These are phyloP conservation scores for Baryphthengus martii DNA, from an alignment of 2,113 vertebrate genomes.

Conservation along the genomic window DNA sequence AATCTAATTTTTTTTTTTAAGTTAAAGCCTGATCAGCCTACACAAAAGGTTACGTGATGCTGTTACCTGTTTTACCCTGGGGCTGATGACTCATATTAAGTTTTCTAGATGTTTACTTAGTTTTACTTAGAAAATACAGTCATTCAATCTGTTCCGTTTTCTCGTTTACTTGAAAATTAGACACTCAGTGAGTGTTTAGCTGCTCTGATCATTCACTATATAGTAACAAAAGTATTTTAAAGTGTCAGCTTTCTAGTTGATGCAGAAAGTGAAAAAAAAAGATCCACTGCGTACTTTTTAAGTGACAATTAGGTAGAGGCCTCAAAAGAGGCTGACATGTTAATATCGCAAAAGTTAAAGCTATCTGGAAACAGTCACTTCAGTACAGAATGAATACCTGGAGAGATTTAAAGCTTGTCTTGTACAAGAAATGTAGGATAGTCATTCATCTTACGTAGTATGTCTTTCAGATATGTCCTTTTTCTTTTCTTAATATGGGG, in stretches of 20 bases:
- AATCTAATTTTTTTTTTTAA: background rate
- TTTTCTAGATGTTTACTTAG: constrained; percentile 18
- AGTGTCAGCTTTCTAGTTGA: background rate
- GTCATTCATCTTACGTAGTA: background rate
- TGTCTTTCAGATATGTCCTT: background rate
- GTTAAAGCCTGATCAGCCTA: background rate
- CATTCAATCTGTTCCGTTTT: background rate
- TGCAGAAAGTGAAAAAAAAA: background rate
- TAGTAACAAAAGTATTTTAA: background rate
- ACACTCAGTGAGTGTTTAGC: background rate
- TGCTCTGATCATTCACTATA: background rate
- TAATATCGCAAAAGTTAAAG: background rate
- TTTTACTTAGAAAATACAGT: constrained; percentile 8
- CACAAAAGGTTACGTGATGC: background rate
- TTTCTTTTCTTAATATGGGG: background rate
- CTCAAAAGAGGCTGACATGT: background rate
- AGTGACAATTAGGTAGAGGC: background rate
- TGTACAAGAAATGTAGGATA: background rate
- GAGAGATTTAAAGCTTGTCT: background rate
- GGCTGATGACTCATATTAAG: background rate
- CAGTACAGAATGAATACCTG: background rate
- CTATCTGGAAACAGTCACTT: background rate
- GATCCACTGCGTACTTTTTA: background rate
- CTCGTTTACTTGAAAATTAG: background rate
- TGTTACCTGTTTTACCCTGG: background rate